Conservation (phyloP, 2,888 invertebrate genomes). For the Drosophila incognita region DNA sequence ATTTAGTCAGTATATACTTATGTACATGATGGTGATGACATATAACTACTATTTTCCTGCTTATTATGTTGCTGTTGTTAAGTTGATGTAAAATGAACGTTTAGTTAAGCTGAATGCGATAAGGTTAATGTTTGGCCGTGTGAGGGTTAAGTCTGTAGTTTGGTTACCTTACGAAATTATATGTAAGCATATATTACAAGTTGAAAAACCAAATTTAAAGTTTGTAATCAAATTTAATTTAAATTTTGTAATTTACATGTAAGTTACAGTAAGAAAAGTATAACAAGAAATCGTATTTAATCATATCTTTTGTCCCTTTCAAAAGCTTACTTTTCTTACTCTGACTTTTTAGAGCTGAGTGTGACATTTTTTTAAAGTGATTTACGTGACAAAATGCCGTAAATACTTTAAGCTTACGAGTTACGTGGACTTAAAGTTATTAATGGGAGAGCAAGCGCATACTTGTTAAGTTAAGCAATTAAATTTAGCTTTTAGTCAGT, state of each 20-base stretch:
- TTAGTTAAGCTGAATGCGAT: conserved; percentile 42
- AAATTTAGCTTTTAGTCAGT: conserved; percentile 1
- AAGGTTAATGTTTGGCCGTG: conserved; percentile 19
- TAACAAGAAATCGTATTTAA: no score
- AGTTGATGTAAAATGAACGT: conserved; percentile 46
- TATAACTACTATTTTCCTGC: conserved; percentile 51
- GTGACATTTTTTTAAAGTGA: conserved; percentile 2
- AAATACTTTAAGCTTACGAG: not conserved
- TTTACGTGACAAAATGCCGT: conserved; percentile 30
- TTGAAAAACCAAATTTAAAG: not conserved
- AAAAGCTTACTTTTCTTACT: not conserved
- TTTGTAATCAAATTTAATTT: not conserved
- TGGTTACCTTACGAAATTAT: not conserved
- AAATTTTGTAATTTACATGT: not conserved
- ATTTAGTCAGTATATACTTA: conserved; percentile 4
- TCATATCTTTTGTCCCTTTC: not conserved
- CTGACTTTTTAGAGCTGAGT: not conserved
- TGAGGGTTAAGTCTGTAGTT: conserved; percentile 21
- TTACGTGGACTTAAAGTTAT: conserved; percentile 2
- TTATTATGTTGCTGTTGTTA: conserved; percentile 9
- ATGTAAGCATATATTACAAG: not conserved
- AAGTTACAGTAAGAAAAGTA: no score
- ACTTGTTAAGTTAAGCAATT: not conserved
- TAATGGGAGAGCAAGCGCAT: not conserved
- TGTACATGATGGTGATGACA: conserved; percentile 64